Evolutionary conservation across 2,113 vertebrate species (phyloP), one percentile per base, ranked within the genome.

Genomic region (Kryptolebias marmoratus): DNA sequence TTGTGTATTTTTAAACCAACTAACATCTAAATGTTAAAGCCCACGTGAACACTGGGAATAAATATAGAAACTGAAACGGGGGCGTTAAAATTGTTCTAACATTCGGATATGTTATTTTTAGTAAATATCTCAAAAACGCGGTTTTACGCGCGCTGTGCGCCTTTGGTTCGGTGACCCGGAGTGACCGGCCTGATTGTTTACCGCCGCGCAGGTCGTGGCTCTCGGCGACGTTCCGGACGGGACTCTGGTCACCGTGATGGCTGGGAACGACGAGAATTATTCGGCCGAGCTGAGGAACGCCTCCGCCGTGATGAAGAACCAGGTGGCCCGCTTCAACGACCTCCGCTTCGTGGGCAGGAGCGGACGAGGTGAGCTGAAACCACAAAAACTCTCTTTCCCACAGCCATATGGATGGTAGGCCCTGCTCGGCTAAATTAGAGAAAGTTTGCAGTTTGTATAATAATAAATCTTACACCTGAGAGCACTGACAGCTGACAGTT

Each of bases 241-340:
- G 54, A 99, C 97, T 3, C 96, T 99, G 92, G 98, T 99, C 88
- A 99, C 98, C 0, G 98, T 99, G 87, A 99, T 99, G 98, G 98
- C 98, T 65, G 98, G 98, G n/a, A 99, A 99, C 0, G 98, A 99
- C 28, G 98, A 99, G 94, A 99, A 99, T 91, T 99, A 98, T 83
- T 99, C 98, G 58, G 98, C 98, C 45, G 98, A 99, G 90, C 94
- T 99, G 92, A 94, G 98, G 64, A 99, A 99, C 58, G 98, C 98
- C 31, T 99, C 97, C 8, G 98, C 97, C 0, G 98, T 99, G 71
- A 98, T 99, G 97, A 99, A 99, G 94, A 99, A 98, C 93, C 98
- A 99, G 92, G 97, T 99, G 86, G 97, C 97, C 79, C 95, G 98
- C 45, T 99, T 99, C 93, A 99, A 99, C 91, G 98, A 99, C 91